These are phyloP conservation scores for Drosophila saltans DNA, from an alignment of 1,140 invertebrate species.

Conservation along the genomic window DNA sequence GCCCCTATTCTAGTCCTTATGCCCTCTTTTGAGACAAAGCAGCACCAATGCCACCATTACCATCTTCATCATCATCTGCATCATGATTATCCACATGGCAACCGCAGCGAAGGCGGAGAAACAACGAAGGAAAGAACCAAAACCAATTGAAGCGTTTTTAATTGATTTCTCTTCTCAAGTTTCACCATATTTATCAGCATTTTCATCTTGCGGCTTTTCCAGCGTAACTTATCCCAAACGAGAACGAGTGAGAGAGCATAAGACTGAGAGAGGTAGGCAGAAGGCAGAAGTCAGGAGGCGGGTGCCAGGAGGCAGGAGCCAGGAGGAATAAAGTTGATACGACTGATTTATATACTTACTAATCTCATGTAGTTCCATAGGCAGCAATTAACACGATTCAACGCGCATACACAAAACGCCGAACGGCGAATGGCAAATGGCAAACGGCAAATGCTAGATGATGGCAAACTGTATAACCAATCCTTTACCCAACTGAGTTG, in stretches of 20 bases:
- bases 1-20: not conserved
- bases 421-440: slow-evolving; percentile 30
- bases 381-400: slow-evolving; percentile 73
- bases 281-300: not conserved
- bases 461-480: slow-evolving; percentile 35
- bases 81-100: slow-evolving; percentile 20
- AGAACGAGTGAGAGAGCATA: not conserved
- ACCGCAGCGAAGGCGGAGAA: slow-evolving; percentile 24
- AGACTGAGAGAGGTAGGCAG: not conserved
- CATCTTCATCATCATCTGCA: slow-evolving; percentile 4
- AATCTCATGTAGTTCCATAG: slow-evolving; percentile 63
- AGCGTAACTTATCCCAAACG: slow-evolving; percentile 48
- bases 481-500: slow-evolving; percentile 52
- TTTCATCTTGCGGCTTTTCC: slow-evolving; percentile 48
- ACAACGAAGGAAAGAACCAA: slow-evolving; percentile 22
- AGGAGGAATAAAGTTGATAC: slow-evolving; percentile 34
- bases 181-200: slow-evolving; percentile 32
- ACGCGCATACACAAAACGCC: slow-evolving; percentile 57
- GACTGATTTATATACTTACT: slow-evolving; percentile 68
- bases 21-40: not conserved
- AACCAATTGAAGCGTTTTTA: slow-evolving; percentile 68
- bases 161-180: slow-evolving; percentile 64
- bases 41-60: not conserved
- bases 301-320: not conserved
- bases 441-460: slow-evolving; percentile 23